Evolutionary conservation across 2,888 invertebrate species (phyloP).

Genomic region (Ophonus ardosiacus): DNA sequence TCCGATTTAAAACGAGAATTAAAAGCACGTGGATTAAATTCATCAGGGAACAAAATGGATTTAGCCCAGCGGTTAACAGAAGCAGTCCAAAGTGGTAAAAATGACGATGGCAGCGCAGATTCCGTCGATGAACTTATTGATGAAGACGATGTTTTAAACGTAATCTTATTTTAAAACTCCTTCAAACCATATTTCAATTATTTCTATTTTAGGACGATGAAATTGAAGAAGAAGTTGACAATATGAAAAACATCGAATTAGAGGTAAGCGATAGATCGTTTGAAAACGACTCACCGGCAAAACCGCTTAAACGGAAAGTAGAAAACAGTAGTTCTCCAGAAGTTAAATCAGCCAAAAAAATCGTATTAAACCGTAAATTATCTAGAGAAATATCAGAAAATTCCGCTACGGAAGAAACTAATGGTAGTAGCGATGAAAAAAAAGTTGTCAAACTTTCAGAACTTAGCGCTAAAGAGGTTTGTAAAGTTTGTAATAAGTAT

Average conservation of each 20-base stretch:
- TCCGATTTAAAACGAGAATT: conserved; percentile 90
- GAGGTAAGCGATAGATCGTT: conserved; percentile 69
- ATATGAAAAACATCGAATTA: conserved; percentile 71
- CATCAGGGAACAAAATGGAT: conserved; percentile 89
- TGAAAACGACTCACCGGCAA: conserved; percentile 50
- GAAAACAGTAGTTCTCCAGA: conserved; percentile 67
- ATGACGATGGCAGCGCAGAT: conserved; percentile 71
- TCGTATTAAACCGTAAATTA: conserved; percentile 79
- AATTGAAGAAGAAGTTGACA: conserved; percentile 72
- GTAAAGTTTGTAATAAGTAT: too few species aligned
- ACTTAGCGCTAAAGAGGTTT: conserved; percentile 79
- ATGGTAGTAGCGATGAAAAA: conserved; percentile 73
- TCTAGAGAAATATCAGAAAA: conserved; percentile 66
- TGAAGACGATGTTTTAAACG: conserved; percentile 79
- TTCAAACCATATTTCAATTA: background rate
- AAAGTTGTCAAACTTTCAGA: conserved; percentile 80
- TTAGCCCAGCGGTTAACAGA: conserved; percentile 86
- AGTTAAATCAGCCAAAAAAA: conserved; percentile 78
- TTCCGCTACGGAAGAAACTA: conserved; percentile 70
- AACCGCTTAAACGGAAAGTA: conserved; percentile 57
- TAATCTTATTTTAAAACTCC: conserved; percentile 68
- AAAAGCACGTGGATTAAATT: conserved; percentile 85
- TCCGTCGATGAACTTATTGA: conserved; percentile 77
- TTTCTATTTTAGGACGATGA: conserved; percentile 72
- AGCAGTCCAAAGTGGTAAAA: conserved; percentile 76